Base-by-base conservation (phyloP, 1,140 invertebrate species). In the Maniola jurtina region DNA sequence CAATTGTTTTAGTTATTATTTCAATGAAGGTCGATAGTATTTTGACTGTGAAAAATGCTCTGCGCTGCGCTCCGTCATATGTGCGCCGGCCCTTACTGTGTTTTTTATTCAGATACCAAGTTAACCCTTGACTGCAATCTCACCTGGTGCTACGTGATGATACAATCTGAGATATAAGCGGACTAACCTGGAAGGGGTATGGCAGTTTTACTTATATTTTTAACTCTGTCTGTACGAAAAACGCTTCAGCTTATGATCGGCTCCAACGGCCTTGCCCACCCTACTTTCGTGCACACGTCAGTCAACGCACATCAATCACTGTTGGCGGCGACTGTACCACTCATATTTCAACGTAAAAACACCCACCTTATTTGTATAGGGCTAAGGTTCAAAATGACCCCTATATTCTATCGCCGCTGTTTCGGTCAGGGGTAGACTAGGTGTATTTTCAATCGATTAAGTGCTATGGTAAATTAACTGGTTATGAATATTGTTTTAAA, bases 271-370 rank as follows among this genome's bases (percentile, higher is more conserved):
- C 58, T 35, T 60, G 50, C 75, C 74, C 83, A 80, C 83, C 83
- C 85, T 78, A 79, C 76, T 79, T 83, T 81, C 86, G 85, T 87
- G 86, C 80, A 85, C 83, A 84, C 85, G 86, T 89, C 86, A 89
- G 83, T 89, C 86, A 86, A 72, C 77, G 72, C 76, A 74, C 85
- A 89, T 89, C 87, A 89, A 88, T 89, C 87, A 89, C 84, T 86
- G 85, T 82, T 83, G 76, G 70, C 79, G 77, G 77, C 78, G 84
- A 86, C 80, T 84, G 80, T 80, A 76, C 83, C 76, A 83, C 84
- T 89, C 86, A 83, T 86, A 81, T 88, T 89, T 84, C 83, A 85
- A 76, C 52, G 64, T 61, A 40, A 61, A 72, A 63, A 40, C 65
- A 57, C 45, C 65, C 40, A 57, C 66, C 72, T 72, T 77, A 76